These are phyloP conservation scores for Pterocles orientalis DNA, from an alignment of 2,113 vertebrate genomes.

Conservation along the genomic window DNA sequence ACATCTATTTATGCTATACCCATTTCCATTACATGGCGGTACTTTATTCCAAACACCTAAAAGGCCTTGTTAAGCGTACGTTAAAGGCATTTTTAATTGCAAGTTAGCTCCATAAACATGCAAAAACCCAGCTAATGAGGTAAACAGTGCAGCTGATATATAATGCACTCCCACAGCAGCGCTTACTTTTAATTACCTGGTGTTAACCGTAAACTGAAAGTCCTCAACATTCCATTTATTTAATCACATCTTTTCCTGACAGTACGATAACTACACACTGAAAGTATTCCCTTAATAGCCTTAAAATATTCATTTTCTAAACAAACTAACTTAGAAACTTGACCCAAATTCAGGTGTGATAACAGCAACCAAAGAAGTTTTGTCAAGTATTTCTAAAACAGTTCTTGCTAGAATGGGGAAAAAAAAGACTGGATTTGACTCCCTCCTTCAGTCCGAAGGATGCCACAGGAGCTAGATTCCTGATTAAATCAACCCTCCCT, in stretches of 20 bases:
- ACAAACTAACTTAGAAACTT: slow-evolving; percentile 68
- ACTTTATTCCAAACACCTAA: slow-evolving; percentile 75
- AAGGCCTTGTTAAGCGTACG: slow-evolving; percentile 73
- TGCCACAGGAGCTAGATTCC: slow-evolving; percentile 47
- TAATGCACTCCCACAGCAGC: slow-evolving; percentile 78
- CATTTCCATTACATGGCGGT: slow-evolving; percentile 74
- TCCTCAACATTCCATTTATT: slow-evolving; percentile 81
- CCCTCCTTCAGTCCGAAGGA: slow-evolving; percentile 30
- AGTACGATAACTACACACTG: slow-evolving; percentile 66
- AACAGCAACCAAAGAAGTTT: slow-evolving; percentile 11
- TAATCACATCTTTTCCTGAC: slow-evolving; percentile 81
- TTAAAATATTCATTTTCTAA: slow-evolving; percentile 73
- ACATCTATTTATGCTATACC: slow-evolving; percentile 62
- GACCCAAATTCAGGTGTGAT: slow-evolving; percentile 39
- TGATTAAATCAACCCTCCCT: slow-evolving; percentile 72
- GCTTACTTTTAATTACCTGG: slow-evolving; percentile 85
- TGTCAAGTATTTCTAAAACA: slow-evolving; percentile 14
- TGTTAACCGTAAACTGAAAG: slow-evolving; percentile 79
- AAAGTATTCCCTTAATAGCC: slow-evolving; percentile 78
- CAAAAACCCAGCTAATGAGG: slow-evolving; percentile 80
- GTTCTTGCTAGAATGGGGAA: background rate
- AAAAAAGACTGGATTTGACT: background rate
- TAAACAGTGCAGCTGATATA: slow-evolving; percentile 81
- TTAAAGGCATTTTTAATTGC: slow-evolving; percentile 80
- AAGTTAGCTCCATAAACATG: slow-evolving; percentile 81